phyloP scores from a whole-genome alignment of 2,888 invertebrate species.

The Dryobota labecula region DNA sequence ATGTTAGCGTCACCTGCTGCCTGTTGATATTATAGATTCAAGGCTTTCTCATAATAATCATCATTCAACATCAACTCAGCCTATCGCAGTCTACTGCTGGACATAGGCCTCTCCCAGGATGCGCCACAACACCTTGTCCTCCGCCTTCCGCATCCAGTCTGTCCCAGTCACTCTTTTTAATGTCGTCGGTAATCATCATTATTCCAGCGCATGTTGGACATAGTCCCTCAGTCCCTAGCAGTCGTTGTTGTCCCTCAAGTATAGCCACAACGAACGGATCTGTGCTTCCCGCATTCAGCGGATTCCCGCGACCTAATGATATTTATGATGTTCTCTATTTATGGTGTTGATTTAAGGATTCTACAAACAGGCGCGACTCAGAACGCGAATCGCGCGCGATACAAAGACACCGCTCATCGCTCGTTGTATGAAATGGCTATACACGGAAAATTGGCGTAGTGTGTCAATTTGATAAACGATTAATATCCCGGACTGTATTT shows the following conservation, averaged over 20 bases:
- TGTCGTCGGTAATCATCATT: background rate
- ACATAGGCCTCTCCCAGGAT: background rate
- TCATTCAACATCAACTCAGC: background rate
- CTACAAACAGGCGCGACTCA: no score
- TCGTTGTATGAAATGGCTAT: background rate
- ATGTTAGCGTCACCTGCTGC: conserved; percentile 1
- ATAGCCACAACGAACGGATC: background rate
- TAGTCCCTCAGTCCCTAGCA: no score
- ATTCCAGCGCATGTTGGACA: background rate
- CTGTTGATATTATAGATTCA: background rate
- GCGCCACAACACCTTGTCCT: background rate
- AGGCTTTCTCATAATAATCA: background rate
- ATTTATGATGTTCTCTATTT: background rate
- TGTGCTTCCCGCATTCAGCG: background rate
- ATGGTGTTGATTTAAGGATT: background rate
- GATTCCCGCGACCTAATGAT: background rate
- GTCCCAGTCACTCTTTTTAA: background rate
- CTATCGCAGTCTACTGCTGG: background rate
- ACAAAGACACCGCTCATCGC: no score
- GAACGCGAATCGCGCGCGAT: no score
- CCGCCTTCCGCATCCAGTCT: background rate
- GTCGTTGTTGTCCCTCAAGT: background rate
- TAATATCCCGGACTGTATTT: background rate
- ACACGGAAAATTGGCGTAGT: background rate
- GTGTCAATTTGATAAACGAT: background rate